Base-by-base conservation (phyloP, 2,888 invertebrate genomes). In the Phalera bucephala region DNA sequence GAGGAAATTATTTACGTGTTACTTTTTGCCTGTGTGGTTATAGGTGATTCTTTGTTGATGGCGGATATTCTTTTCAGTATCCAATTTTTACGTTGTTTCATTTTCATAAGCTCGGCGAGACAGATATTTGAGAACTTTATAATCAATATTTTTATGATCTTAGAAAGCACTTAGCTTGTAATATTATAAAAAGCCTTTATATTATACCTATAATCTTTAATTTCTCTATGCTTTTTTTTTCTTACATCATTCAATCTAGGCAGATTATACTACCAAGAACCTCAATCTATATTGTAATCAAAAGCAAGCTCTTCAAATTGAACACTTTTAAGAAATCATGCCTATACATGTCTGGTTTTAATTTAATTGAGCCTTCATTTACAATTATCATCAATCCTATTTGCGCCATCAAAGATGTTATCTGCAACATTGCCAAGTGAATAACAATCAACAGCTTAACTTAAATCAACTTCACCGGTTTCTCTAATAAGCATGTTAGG, bases 1-100 rank as follows among this genome's bases (percentile, higher is more conserved):
- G 36, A 34, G 59, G 52, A 72, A 66, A 75, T 74, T 70, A 71
- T 72, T 71, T 72, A 67, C 70, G 70, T 72, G 71, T 60, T 56
- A 45, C 53, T 56, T 61, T 56, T 58, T 27, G n/a, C 15, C 9
- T 9, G 13, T n/a, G 21, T 8, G 29, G 3, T 17, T 17, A 17
- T 4, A 4, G 17, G 3, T 17, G 6, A 3, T 4, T n/a, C n/a
- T n/a, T 9, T 8, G 10, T 23, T n/a, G n/a, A n/a, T 22, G 2
- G 3, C 2, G 2, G 3, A 11, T 23, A 5, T 23, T 23, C 23
- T 23, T 23, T 11, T 11, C 1, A 5, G 1, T 23, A 5, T 11
- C 11, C 6, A 23, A 1, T 23, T 23, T 11, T 2, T 5, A 11
- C 5, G 11, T 17, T 3, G 6, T 17, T 6, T 11, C 23, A 23